phyloP scores from a whole-genome alignment of 2,888 invertebrate species.

The Mesoligia furuncula region DNA sequence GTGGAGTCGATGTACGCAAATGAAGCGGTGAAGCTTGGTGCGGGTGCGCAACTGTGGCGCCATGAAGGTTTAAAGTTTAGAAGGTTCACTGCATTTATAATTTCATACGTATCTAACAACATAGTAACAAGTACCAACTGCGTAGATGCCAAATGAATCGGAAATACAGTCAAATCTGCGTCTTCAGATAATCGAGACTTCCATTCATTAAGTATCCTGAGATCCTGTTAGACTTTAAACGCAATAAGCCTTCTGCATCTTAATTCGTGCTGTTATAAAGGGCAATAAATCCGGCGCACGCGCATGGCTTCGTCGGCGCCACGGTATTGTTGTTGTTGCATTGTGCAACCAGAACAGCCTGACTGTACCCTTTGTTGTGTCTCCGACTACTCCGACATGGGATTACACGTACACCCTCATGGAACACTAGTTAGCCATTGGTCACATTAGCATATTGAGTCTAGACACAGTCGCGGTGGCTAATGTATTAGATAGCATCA shows the following conservation, averaged over 20 bases:
- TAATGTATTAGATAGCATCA: constrained; percentile 35
- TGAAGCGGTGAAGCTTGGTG: constrained; percentile 73
- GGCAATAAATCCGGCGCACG: constrained; percentile 75
- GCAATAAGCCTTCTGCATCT: constrained; percentile 33
- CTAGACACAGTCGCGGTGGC: constrained; percentile 19
- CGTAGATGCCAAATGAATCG: background rate
- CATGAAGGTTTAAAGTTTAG: background rate
- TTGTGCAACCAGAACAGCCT: constrained; percentile 73
- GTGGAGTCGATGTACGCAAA: constrained; percentile 70
- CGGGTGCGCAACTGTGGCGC: constrained; percentile 39
- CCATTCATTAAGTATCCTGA: background rate
- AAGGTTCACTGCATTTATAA: constrained; percentile 27
- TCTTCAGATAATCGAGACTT: background rate
- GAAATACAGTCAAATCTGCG: background rate
- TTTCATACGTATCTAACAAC: background rate
- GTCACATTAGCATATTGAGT: constrained; percentile 29
- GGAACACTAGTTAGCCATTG: constrained; percentile 21
- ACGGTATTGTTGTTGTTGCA: constrained; percentile 72
- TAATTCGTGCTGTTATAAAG: constrained; percentile 23
- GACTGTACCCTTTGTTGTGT: constrained; percentile 75
- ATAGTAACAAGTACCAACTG: background rate
- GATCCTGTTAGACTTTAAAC: background rate
- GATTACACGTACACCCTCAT: constrained; percentile 68
- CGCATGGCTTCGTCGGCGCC: constrained; percentile 70
- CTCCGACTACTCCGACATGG: constrained; percentile 27